Conservation (phyloP, 1,140 invertebrate species). For the Drosophila guanche region DNA sequence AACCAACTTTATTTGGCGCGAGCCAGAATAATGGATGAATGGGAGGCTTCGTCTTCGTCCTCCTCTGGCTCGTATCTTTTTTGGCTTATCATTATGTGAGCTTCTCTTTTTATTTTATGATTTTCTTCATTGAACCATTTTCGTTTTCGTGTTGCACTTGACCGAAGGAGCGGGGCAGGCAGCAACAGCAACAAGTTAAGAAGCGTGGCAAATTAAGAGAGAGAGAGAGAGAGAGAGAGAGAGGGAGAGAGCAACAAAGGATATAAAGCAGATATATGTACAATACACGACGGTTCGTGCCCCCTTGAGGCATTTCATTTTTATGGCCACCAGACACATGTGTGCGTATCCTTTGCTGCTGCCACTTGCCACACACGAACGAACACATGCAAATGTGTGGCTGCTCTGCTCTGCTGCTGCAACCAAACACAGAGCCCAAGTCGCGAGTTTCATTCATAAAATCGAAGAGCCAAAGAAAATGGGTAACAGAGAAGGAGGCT, state of each 20-base stretch:
- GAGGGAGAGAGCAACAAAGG: conserved; percentile 62
- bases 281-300: conserved; percentile 22
- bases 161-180: conserved; percentile 38
- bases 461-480: conserved; percentile 76
- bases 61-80: conserved; percentile 1
- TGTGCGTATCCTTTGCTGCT: conserved; percentile 36
- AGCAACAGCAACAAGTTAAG: conserved; percentile 65
- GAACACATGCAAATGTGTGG: conserved; percentile 59
- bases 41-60: too few species aligned
- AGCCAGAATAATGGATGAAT: too few species aligned
- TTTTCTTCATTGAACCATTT: conserved; percentile 60
- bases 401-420: conserved; percentile 28
- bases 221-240: conserved; percentile 18
- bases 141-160: conserved; percentile 62
- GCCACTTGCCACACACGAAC: conserved; percentile 10
- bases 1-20: conserved; percentile 4
- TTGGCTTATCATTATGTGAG: conserved; percentile 41
- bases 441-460: conserved; percentile 77
- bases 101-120: conserved; percentile 25
- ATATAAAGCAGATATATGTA: conserved; percentile 4
- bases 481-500: conserved; percentile 43
- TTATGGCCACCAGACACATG: conserved; percentile 56
- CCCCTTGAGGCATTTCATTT: conserved; percentile 63
- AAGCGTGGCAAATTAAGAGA: conserved; percentile 56
- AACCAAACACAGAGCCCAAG: conserved; percentile 58